Evolutionary conservation across 2,113 vertebrate species (phyloP), one percentile per base, ranked within the genome.

Genomic region (Ophiodon elongatus): DNA sequence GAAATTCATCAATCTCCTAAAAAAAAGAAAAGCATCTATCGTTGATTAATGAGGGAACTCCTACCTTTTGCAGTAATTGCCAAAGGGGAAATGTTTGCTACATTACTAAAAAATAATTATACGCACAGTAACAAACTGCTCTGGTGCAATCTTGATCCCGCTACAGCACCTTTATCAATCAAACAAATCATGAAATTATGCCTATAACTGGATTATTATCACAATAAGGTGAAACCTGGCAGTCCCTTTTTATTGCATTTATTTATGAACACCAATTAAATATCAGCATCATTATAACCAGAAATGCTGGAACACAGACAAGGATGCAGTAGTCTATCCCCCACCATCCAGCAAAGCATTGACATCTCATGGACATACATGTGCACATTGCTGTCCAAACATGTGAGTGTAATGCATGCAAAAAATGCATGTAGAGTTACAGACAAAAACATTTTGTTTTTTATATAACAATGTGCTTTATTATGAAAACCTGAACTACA

Each of bases 21-120:
- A 89, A 73, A 89, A 90, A 88, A 87, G 43, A 89, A 90, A 88
- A 87, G 43, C 47, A 77, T 70, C 41, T 60, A 73, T 52, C 79
- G 88, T 85, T 92, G 92, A 94, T 92, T 91, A 91, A 94, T 94
- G 93, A 88, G 82, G 56, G 31, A 56, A 79, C 60, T 14, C 27
- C 27, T 87, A 80, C 71, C 65, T 90, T 85, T 84, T 77, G 37
- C 67, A 77, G 41, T 93, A 93, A 92, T 93, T 93, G 70, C 76
- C 86, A 82, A 65, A 43, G 56, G 87, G 87, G 78, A 90, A 75
- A 78, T 33, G 73, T 73, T 84, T 82, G 33, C 50, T 63, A n/a
- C 35, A 41, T 77, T 31, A 74, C 60, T 41, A 47, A 84, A 71
- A 57, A 50, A 77, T 41, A 43, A 70, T 76, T 59, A 14, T 2